phyloP scores from a whole-genome alignment of 2,888 invertebrate species.

The Molanna angustata region DNA sequence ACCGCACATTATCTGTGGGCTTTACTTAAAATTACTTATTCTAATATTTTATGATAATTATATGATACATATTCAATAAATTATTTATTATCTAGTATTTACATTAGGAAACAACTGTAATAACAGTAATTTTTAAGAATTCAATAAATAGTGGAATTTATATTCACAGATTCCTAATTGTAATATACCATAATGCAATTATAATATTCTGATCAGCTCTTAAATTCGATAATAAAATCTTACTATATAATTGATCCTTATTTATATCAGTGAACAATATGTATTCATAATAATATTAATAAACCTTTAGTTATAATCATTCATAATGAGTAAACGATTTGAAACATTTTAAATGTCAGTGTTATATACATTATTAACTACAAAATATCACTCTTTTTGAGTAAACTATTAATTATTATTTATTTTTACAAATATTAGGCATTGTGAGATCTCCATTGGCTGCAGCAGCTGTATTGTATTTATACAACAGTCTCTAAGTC shows the following conservation, averaged over 20 bases:
- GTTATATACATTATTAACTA: too few relatives aligned
- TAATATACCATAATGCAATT: too few relatives aligned
- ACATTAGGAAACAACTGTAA: neutral
- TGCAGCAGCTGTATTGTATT: slow-evolving; percentile 33
- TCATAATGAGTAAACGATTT: slow-evolving; percentile 7
- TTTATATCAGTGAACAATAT: slow-evolving; percentile 4
- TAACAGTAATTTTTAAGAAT: slow-evolving; percentile 1
- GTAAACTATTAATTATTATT: too few relatives aligned
- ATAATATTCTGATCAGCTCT: neutral
- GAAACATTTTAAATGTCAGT: too few relatives aligned
- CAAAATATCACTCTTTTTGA: too few relatives aligned
- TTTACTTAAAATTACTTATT: slow-evolving; percentile 23
- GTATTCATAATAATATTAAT: neutral
- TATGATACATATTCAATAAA: neutral
- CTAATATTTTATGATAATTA: slow-evolving; percentile 16
- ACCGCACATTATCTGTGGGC: slow-evolving; percentile 27
- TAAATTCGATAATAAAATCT: neutral
- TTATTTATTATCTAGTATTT: neutral
- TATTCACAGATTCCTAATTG: slow-evolving; percentile 4
- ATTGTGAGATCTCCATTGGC: slow-evolving; percentile 27
- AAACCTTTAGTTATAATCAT: too few relatives aligned
- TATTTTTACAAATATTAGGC: slow-evolving; percentile 22
- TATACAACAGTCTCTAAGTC: slow-evolving; percentile 53
- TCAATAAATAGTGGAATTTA: slow-evolving; percentile 5
- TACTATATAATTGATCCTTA: neutral